Evolutionary conservation across 2,888 invertebrate species (phyloP).

Genomic region (Dasysyrphus albostriatus): DNA sequence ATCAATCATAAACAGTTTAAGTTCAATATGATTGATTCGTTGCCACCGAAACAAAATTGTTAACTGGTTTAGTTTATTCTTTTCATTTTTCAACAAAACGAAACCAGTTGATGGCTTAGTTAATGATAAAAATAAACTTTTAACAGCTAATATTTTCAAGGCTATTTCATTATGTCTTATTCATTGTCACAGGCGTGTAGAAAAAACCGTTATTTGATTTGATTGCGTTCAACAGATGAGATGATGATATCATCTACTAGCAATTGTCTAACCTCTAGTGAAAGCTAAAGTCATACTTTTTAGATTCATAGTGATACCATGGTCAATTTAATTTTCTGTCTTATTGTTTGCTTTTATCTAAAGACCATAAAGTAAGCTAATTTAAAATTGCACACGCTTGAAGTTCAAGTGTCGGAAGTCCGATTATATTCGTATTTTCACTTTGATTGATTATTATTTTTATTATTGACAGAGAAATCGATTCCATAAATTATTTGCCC

Average conservation of each 20-base stretch:
- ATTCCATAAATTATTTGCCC: conserved; percentile 3
- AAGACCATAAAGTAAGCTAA: neutral
- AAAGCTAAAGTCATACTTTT: conserved; percentile 34
- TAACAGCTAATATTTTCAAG: conserved; percentile 47
- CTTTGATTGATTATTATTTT: conserved; percentile 32
- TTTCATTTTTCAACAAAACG: conserved; percentile 20
- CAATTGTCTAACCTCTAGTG: conserved; percentile 37
- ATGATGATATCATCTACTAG: conserved; percentile 54
- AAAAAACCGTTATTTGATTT: conserved; percentile 41
- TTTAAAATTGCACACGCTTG: conserved; percentile 30
- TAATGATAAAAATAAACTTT: conserved; percentile 26
- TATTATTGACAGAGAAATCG: conserved; percentile 29
- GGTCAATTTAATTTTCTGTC: conserved; percentile 24
- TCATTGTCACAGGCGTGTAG: conserved; percentile 5
- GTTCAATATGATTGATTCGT: conserved; percentile 7
- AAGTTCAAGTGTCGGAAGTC: conserved; percentile 52
- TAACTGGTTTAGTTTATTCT: conserved; percentile 9
- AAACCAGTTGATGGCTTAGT: conserved; percentile 47
- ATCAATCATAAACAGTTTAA: conserved; percentile 5
- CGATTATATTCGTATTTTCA: conserved; percentile 23
- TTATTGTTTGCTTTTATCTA: neutral
- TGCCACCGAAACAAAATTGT: neutral
- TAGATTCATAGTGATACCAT: neutral
- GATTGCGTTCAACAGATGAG: conserved; percentile 12
- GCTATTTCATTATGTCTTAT: conserved; percentile 33